A percentile compares a stretch with the other conserved stretches of the same genome.
phyloP scores from a whole-genome alignment of 1,140 invertebrate species.

The Drosophila arawakana region DNA sequence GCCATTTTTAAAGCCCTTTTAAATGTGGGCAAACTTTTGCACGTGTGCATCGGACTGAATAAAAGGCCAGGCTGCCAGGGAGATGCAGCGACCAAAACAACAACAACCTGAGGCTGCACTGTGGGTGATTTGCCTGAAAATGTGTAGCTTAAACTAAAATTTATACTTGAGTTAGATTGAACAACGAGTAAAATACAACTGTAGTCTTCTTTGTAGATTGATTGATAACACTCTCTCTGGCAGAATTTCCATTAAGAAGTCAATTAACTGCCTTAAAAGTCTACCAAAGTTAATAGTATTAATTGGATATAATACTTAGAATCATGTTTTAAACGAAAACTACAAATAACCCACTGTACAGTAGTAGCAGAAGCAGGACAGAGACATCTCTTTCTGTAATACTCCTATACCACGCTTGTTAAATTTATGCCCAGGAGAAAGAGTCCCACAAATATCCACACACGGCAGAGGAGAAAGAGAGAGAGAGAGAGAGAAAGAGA shows the following conservation, averaged over 20 bases:
- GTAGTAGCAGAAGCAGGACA: background rate
- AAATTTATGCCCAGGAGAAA: conserved; percentile 60
- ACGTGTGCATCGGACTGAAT: conserved; percentile 53
- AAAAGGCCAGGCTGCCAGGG: conserved; percentile 12
- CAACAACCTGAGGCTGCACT: background rate
- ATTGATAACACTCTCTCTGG: no score
- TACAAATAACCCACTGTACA: background rate
- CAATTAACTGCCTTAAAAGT: no score
- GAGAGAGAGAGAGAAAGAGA: background rate
- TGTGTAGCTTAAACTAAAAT: no score
- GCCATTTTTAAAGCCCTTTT: conserved; percentile 73
- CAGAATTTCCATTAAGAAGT: no score
- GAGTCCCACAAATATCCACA: conserved; percentile 16
- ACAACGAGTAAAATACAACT: no score
- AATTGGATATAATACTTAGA: no score
- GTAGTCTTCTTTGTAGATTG: no score
- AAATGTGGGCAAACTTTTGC: conserved; percentile 76
- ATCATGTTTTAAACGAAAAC: no score
- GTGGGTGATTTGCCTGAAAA: no score
- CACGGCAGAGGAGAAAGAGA: background rate
- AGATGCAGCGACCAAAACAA: background rate
- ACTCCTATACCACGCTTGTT: conserved; percentile 57
- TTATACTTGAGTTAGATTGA: no score
- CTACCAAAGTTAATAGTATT: no score
- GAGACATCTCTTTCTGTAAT: background rate